Base-by-base conservation (phyloP, 37 sponge, comb jelly and placozoan genomes). In the Lycopodina hypogea region DNA sequence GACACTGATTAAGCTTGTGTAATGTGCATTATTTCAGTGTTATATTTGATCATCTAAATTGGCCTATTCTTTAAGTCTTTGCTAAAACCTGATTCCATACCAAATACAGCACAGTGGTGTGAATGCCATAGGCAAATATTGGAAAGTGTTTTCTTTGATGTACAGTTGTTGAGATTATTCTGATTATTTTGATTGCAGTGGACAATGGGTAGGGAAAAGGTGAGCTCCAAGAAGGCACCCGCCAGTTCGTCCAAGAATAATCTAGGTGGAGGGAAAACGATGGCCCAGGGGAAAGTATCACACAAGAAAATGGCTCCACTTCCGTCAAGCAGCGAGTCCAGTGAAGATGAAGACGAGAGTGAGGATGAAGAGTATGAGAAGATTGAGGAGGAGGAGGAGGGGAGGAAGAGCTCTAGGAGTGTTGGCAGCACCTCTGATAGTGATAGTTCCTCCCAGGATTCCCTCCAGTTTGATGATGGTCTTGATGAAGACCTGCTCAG, bases 401-500 rank as follows among this genome's bases (percentile, higher is more conserved):
- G 35, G 26, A 19, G 4, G 71, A 39, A 48, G 71, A 65, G 65
- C 48, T 85, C 86, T 9, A 66, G 68, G 36, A 69, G 78, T 63
- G 60, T n/a, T 22, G 73, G 26, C 4, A 74, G 73, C 42, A 48
- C 40, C 2, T 52, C 39, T 0, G 72, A 26, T 39, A 53, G 48
- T 36, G 78, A 71, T 26, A 71, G 71, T 53, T 82, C 83, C 0
- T 81, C 83, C 1, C 59, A 61, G 26, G 87, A 90, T 37, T 74
- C 81, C 0, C 32, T 92, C 40, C 51, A 83, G 77, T 96, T 90
- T 82, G 81, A 87, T 83, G 99, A 97, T 81, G 99, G 99, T 0
- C 69, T 95, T 57, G 96, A 95, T 73, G 96, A 93, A 21, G 79
- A 95, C 26, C 62, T 95, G 81, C 42, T 88, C 3, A 96, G 96